Base-by-base conservation (phyloP, 1,140 invertebrate species). In the Hesperophylax magnus region DNA sequence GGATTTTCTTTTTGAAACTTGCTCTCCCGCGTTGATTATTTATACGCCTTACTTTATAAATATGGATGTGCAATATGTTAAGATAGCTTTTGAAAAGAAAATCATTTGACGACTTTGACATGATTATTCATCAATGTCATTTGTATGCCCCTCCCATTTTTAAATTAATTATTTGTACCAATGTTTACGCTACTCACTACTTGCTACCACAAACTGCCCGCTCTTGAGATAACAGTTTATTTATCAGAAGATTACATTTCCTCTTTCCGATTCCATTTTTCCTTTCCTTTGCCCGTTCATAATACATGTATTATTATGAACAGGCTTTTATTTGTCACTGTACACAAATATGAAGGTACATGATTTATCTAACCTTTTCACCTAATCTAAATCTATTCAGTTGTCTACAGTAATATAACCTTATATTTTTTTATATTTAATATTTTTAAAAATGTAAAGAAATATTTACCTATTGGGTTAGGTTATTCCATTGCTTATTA, bases 71-170 rank as follows among this genome's bases (percentile, higher is more conserved):
- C 17, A 72, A 60, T 79, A 67, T 78, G 24, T 52, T 39, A 56
- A 78, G 20, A 53, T 34, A 24, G 39, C 47, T 24, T 39, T 53
- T 39, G 56, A 31, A 27, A 9, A 18, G 52, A 27, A 76, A 34
- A 47, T 47, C 9, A 47, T 77, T 53, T n/a, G 18, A 54, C 56
- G 14, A 24, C 17, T 20, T 72, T 18, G 47, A 27, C 17, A 53
- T 53, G 60, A 78, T 78, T 78, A 79, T 74, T 79, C 69, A 74
- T 79, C 71, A 74, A 79, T 74, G 60, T 74, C 63, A 63, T 63
- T 24, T 17, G 27, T 34, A 72, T 60, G 71, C 78, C 78, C 78
- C 78, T 79, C 78, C 78, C 78, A 74, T 75, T 79, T 79, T 79
- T 79, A 71, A 79, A 61, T 63, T 79, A 74, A 79, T 52, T 72